phyloP scores from a whole-genome alignment of 2,888 invertebrate genomes.

The Aporophyla nigra region DNA sequence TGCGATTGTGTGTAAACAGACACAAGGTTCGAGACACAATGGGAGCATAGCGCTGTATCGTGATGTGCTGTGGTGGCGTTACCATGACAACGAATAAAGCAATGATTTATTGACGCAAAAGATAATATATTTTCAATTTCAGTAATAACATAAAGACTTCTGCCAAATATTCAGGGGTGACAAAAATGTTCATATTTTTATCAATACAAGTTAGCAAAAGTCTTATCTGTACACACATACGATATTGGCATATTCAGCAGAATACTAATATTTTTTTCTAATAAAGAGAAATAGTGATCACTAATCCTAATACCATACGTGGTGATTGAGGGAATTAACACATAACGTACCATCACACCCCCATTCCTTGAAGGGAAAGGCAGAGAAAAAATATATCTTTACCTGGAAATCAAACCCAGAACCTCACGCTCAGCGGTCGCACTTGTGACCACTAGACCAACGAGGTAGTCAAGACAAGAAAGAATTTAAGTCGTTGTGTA shows the following conservation, averaged over 20 bases:
- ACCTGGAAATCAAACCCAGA: not conserved
- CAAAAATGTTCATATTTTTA: not conserved
- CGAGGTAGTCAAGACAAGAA: not conserved
- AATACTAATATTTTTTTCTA: not conserved
- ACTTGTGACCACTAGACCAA: not conserved
- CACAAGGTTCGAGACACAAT: slow-evolving; percentile 52
- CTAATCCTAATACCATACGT: not conserved
- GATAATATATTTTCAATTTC: not conserved
- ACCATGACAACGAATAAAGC: not conserved
- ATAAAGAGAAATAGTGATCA: not conserved
- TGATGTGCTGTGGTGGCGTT: slow-evolving; percentile 8
- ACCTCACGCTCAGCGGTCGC: not conserved
- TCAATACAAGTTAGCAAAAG: not conserved
- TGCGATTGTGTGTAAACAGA: slow-evolving; percentile 39
- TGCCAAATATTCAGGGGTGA: not conserved
- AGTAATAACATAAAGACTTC: not conserved
- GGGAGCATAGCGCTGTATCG: slow-evolving; percentile 28
- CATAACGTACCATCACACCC: too few relatives aligned
- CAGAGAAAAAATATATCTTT: not conserved
- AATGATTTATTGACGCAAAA: not conserved
- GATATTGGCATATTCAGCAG: not conserved
- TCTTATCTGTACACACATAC: not conserved
- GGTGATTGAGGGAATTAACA: not conserved
- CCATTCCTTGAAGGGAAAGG: not conserved
- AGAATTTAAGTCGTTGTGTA: not conserved